Percentiles rank a stretch among this genome's conserved stretches.
phyloP scores from a whole-genome alignment of 2,113 vertebrate species.

The Sminthopsis crassicaudata region DNA sequence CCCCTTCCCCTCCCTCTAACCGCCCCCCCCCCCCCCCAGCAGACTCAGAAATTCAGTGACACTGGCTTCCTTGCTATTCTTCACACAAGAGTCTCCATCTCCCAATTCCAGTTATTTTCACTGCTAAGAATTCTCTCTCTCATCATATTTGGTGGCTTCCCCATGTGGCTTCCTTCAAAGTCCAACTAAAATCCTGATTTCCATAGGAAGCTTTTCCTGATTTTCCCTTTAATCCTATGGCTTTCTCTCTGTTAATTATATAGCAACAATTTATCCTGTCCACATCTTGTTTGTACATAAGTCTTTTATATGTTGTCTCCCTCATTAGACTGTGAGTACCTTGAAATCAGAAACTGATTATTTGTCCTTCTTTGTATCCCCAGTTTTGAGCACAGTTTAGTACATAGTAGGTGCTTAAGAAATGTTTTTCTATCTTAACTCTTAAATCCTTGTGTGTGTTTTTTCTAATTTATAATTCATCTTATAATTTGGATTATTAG shows the following conservation, averaged over 20 bases:
- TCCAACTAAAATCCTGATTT: neutral
- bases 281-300: neutral
- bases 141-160: neutral
- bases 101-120: neutral
- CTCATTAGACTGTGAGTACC: neutral
- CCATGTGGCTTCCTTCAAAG: neutral
- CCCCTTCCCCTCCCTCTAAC: too few relatives aligned
- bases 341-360: neutral
- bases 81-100: neutral
- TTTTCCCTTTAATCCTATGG: neutral
- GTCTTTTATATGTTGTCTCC: neutral
- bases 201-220: neutral
- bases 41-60: neutral
- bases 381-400: neutral
- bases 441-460: neutral
- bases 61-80: neutral
- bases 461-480: neutral
- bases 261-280: neutral
- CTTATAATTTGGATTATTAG: neutral
- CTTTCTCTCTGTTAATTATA: neutral
- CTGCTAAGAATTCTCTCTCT: neutral
- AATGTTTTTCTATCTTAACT: neutral
- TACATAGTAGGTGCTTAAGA: neutral
- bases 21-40: neutral
- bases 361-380: neutral